Evolutionary conservation across 2,888 invertebrate species (phyloP).

Genomic region (Protodeltote pygarga): DNA sequence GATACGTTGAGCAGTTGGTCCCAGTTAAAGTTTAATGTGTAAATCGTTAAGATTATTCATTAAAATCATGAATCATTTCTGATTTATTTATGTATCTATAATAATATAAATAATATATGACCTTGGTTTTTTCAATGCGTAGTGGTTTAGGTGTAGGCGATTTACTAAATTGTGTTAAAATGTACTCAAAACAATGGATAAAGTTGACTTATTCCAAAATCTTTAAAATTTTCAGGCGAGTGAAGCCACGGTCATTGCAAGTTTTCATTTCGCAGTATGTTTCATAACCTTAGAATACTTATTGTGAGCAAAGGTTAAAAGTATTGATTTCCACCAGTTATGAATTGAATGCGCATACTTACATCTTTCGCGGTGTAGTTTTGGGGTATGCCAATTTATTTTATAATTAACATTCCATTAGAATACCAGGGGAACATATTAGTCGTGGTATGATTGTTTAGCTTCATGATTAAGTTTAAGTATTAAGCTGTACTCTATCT

Average conservation of each 20-base stretch:
- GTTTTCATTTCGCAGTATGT: slow-evolving; percentile 6
- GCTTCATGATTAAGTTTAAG: slow-evolving; percentile 19
- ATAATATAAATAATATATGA: too few relatives aligned
- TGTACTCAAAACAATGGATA: too few relatives aligned
- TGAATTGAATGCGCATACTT: slow-evolving; percentile 34
- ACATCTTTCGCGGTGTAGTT: slow-evolving; percentile 27
- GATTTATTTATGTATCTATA: too few relatives aligned
- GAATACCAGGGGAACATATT: slow-evolving; percentile 24
- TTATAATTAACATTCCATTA: slow-evolving; percentile 38
- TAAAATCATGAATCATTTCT: too few relatives aligned
- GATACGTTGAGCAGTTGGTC: too few relatives aligned
- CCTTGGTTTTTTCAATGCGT: too few relatives aligned
- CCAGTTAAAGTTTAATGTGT: too few relatives aligned
- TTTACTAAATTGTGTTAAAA: too few relatives aligned
- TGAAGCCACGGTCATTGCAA: neutral
- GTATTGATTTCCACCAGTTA: slow-evolving; percentile 36
- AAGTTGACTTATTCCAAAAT: neutral
- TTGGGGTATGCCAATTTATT: slow-evolving; percentile 38
- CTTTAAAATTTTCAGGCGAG: slow-evolving; percentile 5
- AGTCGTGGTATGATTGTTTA: slow-evolving; percentile 23
- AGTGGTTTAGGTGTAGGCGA: too few relatives aligned
- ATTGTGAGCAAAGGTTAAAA: slow-evolving; percentile 19
- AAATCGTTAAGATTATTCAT: too few relatives aligned
- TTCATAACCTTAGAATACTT: slow-evolving; percentile 10
- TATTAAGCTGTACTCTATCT: neutral